Percentiles rank a stretch among this genome's conserved stretches.
phyloP scores from a whole-genome alignment of 2,797 vertebrate genomes.

The Antennarius maculatus region DNA sequence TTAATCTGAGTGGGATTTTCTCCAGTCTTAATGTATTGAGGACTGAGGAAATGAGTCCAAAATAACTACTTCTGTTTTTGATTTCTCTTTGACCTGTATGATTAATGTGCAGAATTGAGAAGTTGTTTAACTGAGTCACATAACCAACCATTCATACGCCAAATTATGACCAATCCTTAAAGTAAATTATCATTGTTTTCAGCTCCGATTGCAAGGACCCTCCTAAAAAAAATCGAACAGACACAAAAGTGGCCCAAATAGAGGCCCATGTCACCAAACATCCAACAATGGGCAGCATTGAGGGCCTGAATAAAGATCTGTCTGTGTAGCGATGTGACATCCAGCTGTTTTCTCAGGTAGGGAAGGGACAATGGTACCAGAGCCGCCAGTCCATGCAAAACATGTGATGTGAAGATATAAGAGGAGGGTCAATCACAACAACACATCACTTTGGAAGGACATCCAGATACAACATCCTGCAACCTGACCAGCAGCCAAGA shows the following conservation, averaged over 20 bases:
- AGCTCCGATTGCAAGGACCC: conserved; percentile 34
- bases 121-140: conserved; percentile 38
- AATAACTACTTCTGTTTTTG: not conserved
- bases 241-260: conserved; percentile 58
- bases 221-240: conserved; percentile 14
- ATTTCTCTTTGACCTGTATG: conserved; percentile 3
- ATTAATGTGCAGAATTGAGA: conserved; percentile 20
- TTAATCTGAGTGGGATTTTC: not conserved
- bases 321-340: conserved; percentile 75
- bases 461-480: conserved; percentile 17
- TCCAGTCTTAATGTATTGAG: not conserved
- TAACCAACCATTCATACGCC: conserved; percentile 37
- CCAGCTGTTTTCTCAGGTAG: conserved; percentile 75
- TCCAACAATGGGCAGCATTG: conserved; percentile 76
- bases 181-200: conserved; percentile 64
- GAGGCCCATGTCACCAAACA: conserved; percentile 65
- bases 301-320: conserved; percentile 73
- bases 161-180: conserved; percentile 45
- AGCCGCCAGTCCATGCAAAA: conserved; percentile 62
- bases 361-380: conserved; percentile 78
- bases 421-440: conserved; percentile 43
- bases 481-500: conserved; percentile 49
- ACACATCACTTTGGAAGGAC: conserved; percentile 23
- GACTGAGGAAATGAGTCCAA: not conserved
- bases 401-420: conserved; percentile 82